Evolutionary conservation across 2,797 vertebrate species (phyloP).

Genomic region (Zenarchopterus dispar): DNA sequence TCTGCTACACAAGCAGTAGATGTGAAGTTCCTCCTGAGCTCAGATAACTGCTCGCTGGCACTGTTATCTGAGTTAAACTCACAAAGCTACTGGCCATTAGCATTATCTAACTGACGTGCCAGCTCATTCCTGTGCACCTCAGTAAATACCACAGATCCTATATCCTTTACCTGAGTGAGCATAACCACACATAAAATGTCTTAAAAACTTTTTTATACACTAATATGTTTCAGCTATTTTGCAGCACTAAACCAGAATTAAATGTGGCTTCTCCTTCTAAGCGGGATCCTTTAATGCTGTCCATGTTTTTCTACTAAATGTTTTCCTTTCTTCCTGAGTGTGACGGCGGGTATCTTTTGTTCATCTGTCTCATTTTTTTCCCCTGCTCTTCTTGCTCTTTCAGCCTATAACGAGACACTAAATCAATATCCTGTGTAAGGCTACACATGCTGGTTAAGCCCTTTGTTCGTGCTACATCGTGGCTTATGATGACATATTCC

Average conservation of each 20-base stretch:
- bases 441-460: constrained; percentile 39
- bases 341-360: constrained; percentile 27
- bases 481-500: constrained; percentile 37
- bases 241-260: neutral
- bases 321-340: constrained; percentile 28
- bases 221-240: neutral
- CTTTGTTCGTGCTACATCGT: constrained; percentile 18
- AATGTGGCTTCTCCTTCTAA: neutral
- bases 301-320: neutral
- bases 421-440: constrained; percentile 53
- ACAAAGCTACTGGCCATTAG: no score
- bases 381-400: constrained; percentile 11
- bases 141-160: no score
- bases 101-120: no score
- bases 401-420: constrained; percentile 37
- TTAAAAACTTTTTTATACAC: no score
- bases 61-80: no score
- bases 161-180: no score
- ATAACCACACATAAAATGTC: no score
- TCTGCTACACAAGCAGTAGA: no score
- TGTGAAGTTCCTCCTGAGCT: no score
- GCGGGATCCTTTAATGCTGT: constrained; percentile 4
- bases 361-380: constrained; percentile 29
- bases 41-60: no score
- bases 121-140: no score